Base-by-base conservation (phyloP, 2,113 vertebrate species). In the Pterocles gutturalis region DNA sequence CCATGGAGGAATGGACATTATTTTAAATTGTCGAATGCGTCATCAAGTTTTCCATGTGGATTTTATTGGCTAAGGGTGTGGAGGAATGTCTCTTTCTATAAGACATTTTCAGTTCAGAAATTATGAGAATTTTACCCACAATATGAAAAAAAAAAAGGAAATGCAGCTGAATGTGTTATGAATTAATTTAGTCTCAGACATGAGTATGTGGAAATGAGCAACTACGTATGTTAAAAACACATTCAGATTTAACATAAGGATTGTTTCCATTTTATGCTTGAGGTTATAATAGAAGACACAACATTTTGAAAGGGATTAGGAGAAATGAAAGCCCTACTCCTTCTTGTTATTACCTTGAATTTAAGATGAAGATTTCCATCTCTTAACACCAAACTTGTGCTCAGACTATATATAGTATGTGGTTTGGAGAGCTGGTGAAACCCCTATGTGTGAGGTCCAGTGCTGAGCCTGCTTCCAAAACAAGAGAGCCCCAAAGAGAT, bases 361-460 rank as follows among this genome's bases (percentile, higher is more conserved):
- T 58, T 81, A 10, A 69, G n/a, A 29, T 11, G 28, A 60, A 73
- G 17, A 38, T 78, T 89, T 76, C 65, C 4, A 8, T 53, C 45
- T 31, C 28, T 45, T 38, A 67, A 62, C 28, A 53, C 15, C 31
- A 69, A 58, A 53, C 21, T 36, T 48, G 10, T 54, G 10, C 25
- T 54, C 60, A 18, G 10, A 2, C 14, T 80, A 1, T 48, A 1
- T 57, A 5, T 34, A 79, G 24, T 43, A 5, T 43, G 31, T 41
- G 33, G 15, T 49, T 25, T 25, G 43, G 55, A 89, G 55, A 51
- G 43, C 31, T 75, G 79, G 24, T 90, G 46, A 65, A 73, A 61
- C 18, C 33, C 1, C 0, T 13, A 2, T 0, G 0, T 53, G 16
- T 61, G 41, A 73, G 24, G 20, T 77, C 66, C 48, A 29, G 38